phyloP scores from a whole-genome alignment of 1,140 invertebrate species.

The Drosophila erecta region DNA sequence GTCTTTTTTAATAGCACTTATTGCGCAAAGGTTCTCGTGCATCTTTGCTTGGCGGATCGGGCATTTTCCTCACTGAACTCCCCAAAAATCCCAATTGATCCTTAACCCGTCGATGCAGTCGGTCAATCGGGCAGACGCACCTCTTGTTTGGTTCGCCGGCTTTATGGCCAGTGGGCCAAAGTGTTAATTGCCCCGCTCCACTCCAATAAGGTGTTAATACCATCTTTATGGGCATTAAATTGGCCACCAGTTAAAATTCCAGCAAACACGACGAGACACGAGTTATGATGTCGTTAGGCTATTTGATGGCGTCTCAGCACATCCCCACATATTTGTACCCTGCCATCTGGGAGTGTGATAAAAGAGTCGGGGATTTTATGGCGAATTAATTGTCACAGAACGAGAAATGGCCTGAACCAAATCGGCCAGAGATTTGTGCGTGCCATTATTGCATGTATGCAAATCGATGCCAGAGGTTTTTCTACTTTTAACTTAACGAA shows the following conservation, averaged over 20 bases:
- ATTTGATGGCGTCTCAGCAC: conserved; percentile 48
- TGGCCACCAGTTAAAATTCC: conserved; percentile 70
- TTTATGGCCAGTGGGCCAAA: conserved; percentile 68
- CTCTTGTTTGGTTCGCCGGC: conserved; percentile 35
- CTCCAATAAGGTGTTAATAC: conserved; percentile 75
- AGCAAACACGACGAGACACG: conserved; percentile 50
- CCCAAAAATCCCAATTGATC: conserved; percentile 11
- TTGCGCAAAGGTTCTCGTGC: conserved; percentile 36
- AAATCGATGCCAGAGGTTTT: conserved; percentile 25
- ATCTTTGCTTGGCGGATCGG: not conserved
- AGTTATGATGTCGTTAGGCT: conserved; percentile 72
- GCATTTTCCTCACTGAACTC: too few relatives aligned
- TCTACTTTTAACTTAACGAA: conserved; percentile 37
- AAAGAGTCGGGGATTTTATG: conserved; percentile 50
- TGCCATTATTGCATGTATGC: conserved; percentile 17
- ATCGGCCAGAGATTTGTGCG: conserved; percentile 11
- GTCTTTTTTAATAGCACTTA: conserved; percentile 34
- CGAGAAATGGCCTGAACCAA: conserved; percentile 10
- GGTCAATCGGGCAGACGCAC: conserved; percentile 35
- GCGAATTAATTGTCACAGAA: conserved; percentile 57
- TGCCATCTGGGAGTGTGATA: conserved; percentile 32
- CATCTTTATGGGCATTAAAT: conserved; percentile 79
- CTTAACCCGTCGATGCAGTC: conserved; percentile 33
- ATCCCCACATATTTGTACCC: conserved; percentile 34
- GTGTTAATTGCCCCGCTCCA: conserved; percentile 69